phyloP scores from a whole-genome alignment of 2,113 vertebrate genomes.

The Crotalus viridis region DNA sequence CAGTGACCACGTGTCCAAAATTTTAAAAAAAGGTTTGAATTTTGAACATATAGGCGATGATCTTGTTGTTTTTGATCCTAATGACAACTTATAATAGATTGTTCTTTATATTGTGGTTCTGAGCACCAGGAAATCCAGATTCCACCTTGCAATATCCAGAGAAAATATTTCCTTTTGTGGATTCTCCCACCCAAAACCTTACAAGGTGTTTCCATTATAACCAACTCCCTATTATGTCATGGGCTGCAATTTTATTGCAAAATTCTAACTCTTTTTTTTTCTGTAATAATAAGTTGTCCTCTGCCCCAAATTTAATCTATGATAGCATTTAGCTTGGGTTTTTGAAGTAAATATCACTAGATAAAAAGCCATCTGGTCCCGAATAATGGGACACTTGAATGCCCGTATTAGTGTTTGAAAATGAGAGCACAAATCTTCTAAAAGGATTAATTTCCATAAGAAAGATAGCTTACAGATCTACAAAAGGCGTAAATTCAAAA shows the following conservation, averaged over 20 bases:
- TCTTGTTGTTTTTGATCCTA: background rate
- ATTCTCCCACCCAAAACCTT: constrained; percentile 62
- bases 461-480: constrained; percentile 93
- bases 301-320: constrained; percentile 88
- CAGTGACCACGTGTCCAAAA: background rate
- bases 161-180: constrained; percentile 65
- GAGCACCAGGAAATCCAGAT: background rate
- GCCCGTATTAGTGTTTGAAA: constrained; percentile 89
- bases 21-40: background rate
- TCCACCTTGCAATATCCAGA: constrained; percentile 53
- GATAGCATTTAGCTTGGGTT: constrained; percentile 91
- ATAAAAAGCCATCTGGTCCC: constrained; percentile 92
- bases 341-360: constrained; percentile 95
- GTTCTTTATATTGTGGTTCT: background rate
- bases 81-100: constrained; percentile 64
- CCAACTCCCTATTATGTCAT: constrained; percentile 76
- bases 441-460: constrained; percentile 99
- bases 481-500: constrained; percentile 92
- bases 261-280: constrained; percentile 78
- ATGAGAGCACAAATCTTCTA: constrained; percentile 88
- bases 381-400: constrained; percentile 91
- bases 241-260: constrained; percentile 79
- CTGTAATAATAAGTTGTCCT: constrained; percentile 59
- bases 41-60: background rate
- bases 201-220: constrained; percentile 70